Conservation (phyloP, 2,888 invertebrate species). For the Protonemura montana region DNA sequence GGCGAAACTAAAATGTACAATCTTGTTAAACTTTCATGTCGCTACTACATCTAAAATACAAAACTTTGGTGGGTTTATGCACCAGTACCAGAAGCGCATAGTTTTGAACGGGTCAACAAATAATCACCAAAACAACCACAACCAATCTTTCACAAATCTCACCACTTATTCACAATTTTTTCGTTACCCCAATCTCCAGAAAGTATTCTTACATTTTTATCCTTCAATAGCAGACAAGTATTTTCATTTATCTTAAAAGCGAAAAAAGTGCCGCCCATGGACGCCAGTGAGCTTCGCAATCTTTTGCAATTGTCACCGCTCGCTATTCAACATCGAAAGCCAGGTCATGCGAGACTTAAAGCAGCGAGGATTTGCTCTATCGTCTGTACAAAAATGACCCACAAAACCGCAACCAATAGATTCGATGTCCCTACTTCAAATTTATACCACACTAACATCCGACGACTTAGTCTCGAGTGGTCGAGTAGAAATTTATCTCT, state of each 20-base stretch:
- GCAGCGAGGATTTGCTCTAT: neutral
- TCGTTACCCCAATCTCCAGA: neutral
- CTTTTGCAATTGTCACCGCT: neutral
- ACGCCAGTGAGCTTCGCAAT: neutral
- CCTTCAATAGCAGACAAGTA: neutral
- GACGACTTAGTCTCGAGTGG: neutral
- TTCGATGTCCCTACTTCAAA: neutral
- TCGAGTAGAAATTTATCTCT: neutral
- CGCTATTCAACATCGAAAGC: neutral
- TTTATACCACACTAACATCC: neutral
- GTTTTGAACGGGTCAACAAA: no score
- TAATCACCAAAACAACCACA: no score
- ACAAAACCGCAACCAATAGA: neutral
- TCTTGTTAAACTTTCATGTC: no score
- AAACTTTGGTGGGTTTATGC: no score
- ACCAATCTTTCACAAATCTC: no score
- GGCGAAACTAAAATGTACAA: no score
- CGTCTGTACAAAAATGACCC: neutral
- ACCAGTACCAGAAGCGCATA: no score
- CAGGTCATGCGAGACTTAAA: neutral
- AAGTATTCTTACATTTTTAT: neutral
- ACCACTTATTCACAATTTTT: no score
- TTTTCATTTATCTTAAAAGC: neutral
- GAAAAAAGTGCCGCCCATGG: neutral
- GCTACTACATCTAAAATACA: no score